These are phyloP conservation scores for Dascyllus trimaculatus DNA, from an alignment of 2,113 vertebrate species.

Conservation along the genomic window DNA sequence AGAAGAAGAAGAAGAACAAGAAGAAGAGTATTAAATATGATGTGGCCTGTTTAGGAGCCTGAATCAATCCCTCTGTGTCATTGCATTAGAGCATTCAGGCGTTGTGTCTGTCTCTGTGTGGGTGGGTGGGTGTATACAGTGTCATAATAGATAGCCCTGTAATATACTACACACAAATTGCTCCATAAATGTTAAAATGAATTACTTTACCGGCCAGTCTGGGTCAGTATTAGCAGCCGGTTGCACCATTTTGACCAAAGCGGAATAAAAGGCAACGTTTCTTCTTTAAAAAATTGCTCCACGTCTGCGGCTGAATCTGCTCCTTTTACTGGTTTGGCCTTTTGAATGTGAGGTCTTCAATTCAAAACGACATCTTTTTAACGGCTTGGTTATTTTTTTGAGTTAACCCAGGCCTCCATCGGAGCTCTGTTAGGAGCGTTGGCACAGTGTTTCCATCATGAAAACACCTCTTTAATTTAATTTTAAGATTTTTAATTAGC, in stretches of 20 bases:
- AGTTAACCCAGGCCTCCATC: neutral
- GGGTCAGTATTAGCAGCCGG: slow-evolving; percentile 16
- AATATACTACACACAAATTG: slow-evolving; percentile 55
- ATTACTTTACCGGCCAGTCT: slow-evolving; percentile 51
- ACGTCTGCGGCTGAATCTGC: neutral
- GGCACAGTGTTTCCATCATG: neutral
- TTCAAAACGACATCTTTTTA: slow-evolving; percentile 9
- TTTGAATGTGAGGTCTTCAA: slow-evolving; percentile 6
- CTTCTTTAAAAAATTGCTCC: neutral
- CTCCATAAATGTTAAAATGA: slow-evolving; percentile 68
- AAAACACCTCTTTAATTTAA: neutral
- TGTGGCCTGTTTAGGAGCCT: slow-evolving; percentile 77
- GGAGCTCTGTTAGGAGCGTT: neutral
- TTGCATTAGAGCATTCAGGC: slow-evolving; percentile 78
- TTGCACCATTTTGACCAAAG: slow-evolving; percentile 21
- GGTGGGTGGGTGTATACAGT: slow-evolving; percentile 41
- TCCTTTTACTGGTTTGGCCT: slow-evolving; percentile 26
- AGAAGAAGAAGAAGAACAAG: slow-evolving; percentile 11
- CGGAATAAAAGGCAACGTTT: neutral
- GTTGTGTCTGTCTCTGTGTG: slow-evolving; percentile 52
- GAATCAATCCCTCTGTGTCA: slow-evolving; percentile 83
- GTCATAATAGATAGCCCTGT: slow-evolving; percentile 66
- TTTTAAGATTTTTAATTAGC: no score
- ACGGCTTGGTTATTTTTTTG: neutral
- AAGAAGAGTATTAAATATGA: slow-evolving; percentile 72